A percentile compares a stretch with the other conserved stretches of the same genome.
These are phyloP conservation scores for Gobiocypris rarus DNA, from an alignment of 2,113 vertebrate genomes.

Conservation along the genomic window DNA sequence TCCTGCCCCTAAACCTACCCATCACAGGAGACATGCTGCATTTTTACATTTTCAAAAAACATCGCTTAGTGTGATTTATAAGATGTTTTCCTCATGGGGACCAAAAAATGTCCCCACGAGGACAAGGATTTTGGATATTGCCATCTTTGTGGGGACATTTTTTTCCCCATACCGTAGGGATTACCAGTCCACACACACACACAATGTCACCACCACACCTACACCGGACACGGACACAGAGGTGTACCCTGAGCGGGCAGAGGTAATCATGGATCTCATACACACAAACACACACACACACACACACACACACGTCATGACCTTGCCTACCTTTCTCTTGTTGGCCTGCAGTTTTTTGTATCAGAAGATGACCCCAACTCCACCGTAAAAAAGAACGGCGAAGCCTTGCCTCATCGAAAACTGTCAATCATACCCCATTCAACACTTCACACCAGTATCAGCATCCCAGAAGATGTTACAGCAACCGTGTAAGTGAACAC, in stretches of 20 bases:
- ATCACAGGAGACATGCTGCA: too few relatives aligned
- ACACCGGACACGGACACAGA: too few relatives aligned
- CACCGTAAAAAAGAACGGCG: slow-evolving; percentile 3
- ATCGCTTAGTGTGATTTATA: too few relatives aligned
- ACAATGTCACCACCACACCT: too few relatives aligned
- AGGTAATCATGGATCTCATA: slow-evolving; percentile 9
- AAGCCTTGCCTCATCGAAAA: slow-evolving; percentile 38
- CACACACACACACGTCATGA: neutral
- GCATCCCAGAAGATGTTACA: slow-evolving; percentile 45
- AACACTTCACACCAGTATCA: slow-evolving; percentile 25
- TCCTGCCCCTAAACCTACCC: too few relatives aligned
- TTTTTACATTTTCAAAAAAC: too few relatives aligned
- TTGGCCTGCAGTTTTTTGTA: slow-evolving; percentile 57
- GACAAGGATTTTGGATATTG: too few relatives aligned
- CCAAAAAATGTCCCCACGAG: too few relatives aligned
- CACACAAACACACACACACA: neutral
- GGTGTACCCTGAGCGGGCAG: neutral
- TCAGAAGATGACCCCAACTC: slow-evolving; percentile 57
- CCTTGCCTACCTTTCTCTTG: neutral
- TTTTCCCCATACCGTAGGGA: too few relatives aligned
- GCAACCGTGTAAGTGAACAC: slow-evolving; percentile 49
- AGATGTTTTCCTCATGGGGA: too few relatives aligned
- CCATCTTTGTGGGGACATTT: too few relatives aligned
- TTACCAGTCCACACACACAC: too few relatives aligned
- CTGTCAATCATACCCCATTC: slow-evolving; percentile 53